Evolutionary conservation across 2,113 vertebrate species (phyloP), one percentile per base, ranked within the genome.

Genomic region (Petromus typicus): DNA sequence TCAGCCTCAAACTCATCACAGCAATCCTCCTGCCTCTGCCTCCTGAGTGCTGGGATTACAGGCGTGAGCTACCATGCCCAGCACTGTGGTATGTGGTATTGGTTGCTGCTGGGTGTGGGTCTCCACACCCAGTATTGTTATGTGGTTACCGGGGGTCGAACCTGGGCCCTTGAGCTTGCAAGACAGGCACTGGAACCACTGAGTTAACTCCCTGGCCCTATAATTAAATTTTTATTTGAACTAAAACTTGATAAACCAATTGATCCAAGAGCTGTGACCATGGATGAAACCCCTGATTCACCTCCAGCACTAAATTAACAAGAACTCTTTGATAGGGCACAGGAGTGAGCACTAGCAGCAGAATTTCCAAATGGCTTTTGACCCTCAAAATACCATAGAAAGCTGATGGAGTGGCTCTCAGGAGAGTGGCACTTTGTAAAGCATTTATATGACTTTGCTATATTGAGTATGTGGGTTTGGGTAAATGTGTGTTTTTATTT

Each of bases 391-490:
- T 30, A 75, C 95, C 94, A 92, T 81, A 92, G 95, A 97, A 97
- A 96, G 71, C 71, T 91, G 86, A 89, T 75, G 61, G 27, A 95
- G 79, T 97, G 25, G 22, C 13, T 75, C 82, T 91, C 71, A 96
- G 51, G n/a, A 96, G 90, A 97, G 96, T 84, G 96, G 87, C 80
- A 96, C 73, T 97, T 98, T 94, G 79, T 69, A 93, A 86, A 97
- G 93, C 95, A 61, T 91, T 93, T 93, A 43, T 91, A 73, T 80
- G 79, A 86, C 96, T 64, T 79, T 79, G 23, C 67, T 54, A 85
- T 37, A 80, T 75, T 79, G 56, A 90, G 37, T 69, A 10, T 86
- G 34, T 85, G 4, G 37, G 5, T 59, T 40, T 12, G 17, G 2
- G 14, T 63, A 10, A 80, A 7, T 43, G 14, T 22, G 18, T 27